These are phyloP conservation scores for Fabriciana adippe DNA, from an alignment of 2,888 invertebrate species.

Conservation along the genomic window DNA sequence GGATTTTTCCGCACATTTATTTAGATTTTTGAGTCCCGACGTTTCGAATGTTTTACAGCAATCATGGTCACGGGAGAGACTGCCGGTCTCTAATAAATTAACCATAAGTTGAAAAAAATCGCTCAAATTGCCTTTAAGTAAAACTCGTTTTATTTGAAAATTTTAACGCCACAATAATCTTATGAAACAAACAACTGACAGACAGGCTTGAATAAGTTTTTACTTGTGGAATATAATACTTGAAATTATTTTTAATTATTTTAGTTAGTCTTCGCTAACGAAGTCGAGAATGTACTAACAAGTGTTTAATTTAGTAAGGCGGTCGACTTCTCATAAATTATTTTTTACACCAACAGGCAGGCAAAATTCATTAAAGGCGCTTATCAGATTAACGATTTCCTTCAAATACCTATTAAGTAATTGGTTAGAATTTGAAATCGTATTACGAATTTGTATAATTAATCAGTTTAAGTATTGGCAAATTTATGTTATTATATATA, in stretches of 20 bases:
- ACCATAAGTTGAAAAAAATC: too few species aligned
- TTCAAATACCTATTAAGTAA: slow-evolving; percentile 2
- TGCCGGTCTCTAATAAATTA: too few species aligned
- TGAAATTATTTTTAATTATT: background rate
- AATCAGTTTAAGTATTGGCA: slow-evolving; percentile 1
- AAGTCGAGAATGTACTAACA: slow-evolving; percentile 1
- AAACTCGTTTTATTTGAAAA: background rate
- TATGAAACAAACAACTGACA: background rate
- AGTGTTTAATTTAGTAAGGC: slow-evolving; percentile 2
- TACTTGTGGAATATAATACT: slow-evolving; percentile 2
- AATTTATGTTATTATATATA: too few species aligned
- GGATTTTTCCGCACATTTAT: too few species aligned
- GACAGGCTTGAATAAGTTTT: slow-evolving; percentile 9
- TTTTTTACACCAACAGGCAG: background rate
- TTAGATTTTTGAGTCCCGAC: too few species aligned
- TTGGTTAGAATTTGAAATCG: slow-evolving; percentile 7
- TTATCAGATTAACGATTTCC: slow-evolving; percentile 13
- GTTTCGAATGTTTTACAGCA: too few species aligned
- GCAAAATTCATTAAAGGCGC: slow-evolving; percentile 6
- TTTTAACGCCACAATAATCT: background rate
- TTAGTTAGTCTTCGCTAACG: slow-evolving; percentile 2
- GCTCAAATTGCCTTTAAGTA: background rate
- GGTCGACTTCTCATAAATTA: background rate
- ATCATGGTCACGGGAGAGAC: too few species aligned
- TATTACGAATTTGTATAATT: slow-evolving; percentile 12